Base-by-base conservation (phyloP, 2,113 vertebrate species). In the Callorhinus ursinus region DNA sequence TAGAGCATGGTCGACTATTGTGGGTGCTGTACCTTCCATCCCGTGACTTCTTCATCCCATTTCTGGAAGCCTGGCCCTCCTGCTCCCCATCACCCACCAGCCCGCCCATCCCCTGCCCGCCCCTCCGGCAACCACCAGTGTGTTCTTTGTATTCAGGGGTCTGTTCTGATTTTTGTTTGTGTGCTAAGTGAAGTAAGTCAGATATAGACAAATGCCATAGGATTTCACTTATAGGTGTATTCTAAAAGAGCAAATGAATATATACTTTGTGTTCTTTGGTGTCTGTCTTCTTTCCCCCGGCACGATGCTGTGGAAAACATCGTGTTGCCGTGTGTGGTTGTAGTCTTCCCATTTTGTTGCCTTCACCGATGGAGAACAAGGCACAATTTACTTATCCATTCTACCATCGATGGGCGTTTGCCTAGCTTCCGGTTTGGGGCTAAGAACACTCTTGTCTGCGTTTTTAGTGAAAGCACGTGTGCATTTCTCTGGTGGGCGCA, bases 241-340 rank as follows among this genome's bases (percentile, higher is more conserved):
- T 7, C 14, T 46, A 8, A 4, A 46, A n/a, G 4, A 16, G 16
- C 39, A 46, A 46, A 12, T 9, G 42, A 28, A 28, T 7, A 4
- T 8, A 46, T 7, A 2, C 39, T 26, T 26, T 13, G 13, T 46
- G 13, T 13, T 14, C 6, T 74, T 76, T 24, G 14, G 31, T 63
- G n/a, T 59, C 26, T n/a, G 14, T 72, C 31, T 63, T 39, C 59
- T 33, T 0, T 49, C 49, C 2, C 42, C 33, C n/a, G 28, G 1
- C 26, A 1, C 4, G 28, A 11, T 15, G 33, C 46, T 24, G 18
- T 21, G 4, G 10, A 22, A 6, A 14, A 49, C 0, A 9, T 7
- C 7, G 1, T 2, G 15, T 12, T 12, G 4, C 39, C 24, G 18
- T 15, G 81, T 33, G 42, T 28, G 53, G 36, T 4, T 63, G 42